Evolutionary conservation across 2,797 vertebrate species (phyloP).

Genomic region (Silurus aristotelis): DNA sequence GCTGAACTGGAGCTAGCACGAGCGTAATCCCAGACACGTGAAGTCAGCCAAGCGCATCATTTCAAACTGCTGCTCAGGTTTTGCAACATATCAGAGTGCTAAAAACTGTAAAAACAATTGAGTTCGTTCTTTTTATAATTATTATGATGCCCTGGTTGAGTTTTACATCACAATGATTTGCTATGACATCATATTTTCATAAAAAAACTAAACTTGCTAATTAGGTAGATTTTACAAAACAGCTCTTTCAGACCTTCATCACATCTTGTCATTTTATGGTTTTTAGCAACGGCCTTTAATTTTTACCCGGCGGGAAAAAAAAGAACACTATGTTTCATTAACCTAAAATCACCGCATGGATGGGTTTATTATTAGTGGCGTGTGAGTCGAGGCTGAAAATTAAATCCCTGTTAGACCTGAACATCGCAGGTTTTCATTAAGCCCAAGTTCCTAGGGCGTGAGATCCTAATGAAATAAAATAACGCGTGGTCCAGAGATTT

Average conservation of each 20-base stretch:
- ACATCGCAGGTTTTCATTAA: constrained; percentile 39
- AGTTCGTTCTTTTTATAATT: too few relatives aligned
- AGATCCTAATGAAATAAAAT: constrained; percentile 39
- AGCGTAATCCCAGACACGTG: background rate
- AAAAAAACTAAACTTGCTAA: background rate
- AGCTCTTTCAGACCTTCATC: background rate
- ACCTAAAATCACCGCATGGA: constrained; percentile 34
- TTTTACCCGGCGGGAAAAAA: background rate
- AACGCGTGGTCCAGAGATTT: constrained; percentile 23
- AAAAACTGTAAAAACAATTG: background rate
- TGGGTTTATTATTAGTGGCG: constrained; percentile 28
- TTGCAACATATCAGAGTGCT: background rate
- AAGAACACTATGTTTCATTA: constrained; percentile 27
- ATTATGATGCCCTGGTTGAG: background rate
- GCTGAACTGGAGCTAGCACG: background rate
- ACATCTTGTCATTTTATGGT: background rate
- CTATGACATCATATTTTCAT: background rate
- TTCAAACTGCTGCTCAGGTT: background rate
- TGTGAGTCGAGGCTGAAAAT: constrained; percentile 28
- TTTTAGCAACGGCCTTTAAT: background rate
- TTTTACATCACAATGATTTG: background rate
- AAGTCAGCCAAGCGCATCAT: background rate
- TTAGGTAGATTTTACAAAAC: background rate
- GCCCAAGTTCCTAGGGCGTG: constrained; percentile 30
- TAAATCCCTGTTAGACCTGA: constrained; percentile 27